Evolutionary conservation across 2,888 invertebrate genomes (phyloP).

Genomic region (Platypus cylindrus): DNA sequence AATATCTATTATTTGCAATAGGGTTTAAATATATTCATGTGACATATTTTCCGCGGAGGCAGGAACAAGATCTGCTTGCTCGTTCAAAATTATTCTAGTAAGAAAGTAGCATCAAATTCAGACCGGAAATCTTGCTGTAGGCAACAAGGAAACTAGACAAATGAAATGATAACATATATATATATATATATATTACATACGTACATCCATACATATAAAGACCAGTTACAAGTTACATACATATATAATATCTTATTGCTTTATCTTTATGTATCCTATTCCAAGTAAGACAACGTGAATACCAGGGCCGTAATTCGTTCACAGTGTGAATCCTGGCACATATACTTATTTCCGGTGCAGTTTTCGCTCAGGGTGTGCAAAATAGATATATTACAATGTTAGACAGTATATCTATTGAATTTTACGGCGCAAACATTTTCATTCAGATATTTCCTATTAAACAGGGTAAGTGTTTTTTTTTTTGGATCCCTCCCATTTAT

Average conservation of each 20-base stretch:
- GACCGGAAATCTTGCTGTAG: conserved; percentile 10
- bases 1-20: too few species aligned
- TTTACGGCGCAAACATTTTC: too few species aligned
- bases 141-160: conserved; percentile 28
- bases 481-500: too few species aligned
- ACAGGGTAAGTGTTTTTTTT: too few species aligned
- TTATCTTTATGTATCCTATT: conserved; percentile 35
- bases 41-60: too few species aligned
- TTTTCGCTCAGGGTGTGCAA: neutral
- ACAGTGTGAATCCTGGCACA: conserved; percentile 30
- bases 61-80: too few species aligned
- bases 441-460: too few species aligned
- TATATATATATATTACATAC: too few species aligned
- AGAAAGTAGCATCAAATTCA: conserved; percentile 9
- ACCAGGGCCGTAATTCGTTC: conserved; percentile 19
- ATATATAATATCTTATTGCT: conserved; percentile 32
- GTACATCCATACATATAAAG: too few species aligned
- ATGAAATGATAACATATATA: conserved; percentile 30
- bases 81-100: too few species aligned
- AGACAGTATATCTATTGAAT: conserved; percentile 4
- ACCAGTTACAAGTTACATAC: conserved; percentile 25
- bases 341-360: conserved; percentile 31
- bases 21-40: too few species aligned
- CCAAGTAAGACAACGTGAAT: conserved; percentile 19
- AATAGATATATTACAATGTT: too few species aligned